Base-by-base conservation (phyloP, 64 coral and sea anemone genomes). In the Pocillopora damicornis region DNA sequence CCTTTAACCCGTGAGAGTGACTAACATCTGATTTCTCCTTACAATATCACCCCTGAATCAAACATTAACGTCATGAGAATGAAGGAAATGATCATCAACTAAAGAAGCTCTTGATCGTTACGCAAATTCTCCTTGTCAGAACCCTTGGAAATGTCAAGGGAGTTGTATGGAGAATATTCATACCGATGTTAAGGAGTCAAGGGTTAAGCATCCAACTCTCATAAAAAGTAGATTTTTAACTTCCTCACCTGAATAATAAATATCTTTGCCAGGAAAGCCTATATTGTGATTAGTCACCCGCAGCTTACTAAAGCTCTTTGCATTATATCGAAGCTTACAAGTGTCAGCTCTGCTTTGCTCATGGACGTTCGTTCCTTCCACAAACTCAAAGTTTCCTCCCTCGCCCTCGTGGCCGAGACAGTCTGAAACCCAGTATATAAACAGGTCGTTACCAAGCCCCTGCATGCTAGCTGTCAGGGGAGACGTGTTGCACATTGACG, bases 311-410 rank as follows among this genome's bases (percentile, higher is more conserved):
- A 99, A 99, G 63, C 93, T 95, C 88, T 99, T 99, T 26, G 97
- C 90, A 18, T 95, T 87, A 79, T 95, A 99, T 65, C 97, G 65
- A 15, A 99, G 90, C 42, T 95, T 79, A 61, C 97, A 99, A 9
- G 97, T 99, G 82, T 99, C 97, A 20, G 97, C 93, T 42, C 97
- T 88, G 67, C 97, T 99, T 86, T 99, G 97, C 15, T 99, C 97
- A 86, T 99, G 97, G 4, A 99, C 91, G 26, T 99, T 99, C n/a
- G 97, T 99, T 63, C 97, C 97, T 85, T 95, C 88, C 17, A 99
- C 97, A 95, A 99, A 99, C 36, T 92, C 85, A 74, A 99, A 99
- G 62, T 89, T 86, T 77, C 79, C 79, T 13, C 97, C 97, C 63
- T 99, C 88, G 35, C 97, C 93, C 87, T 99, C 97, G 81, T 95